These are phyloP conservation scores for Drosophila melanica DNA, from an alignment of 1,140 invertebrate species.

Conservation along the genomic window DNA sequence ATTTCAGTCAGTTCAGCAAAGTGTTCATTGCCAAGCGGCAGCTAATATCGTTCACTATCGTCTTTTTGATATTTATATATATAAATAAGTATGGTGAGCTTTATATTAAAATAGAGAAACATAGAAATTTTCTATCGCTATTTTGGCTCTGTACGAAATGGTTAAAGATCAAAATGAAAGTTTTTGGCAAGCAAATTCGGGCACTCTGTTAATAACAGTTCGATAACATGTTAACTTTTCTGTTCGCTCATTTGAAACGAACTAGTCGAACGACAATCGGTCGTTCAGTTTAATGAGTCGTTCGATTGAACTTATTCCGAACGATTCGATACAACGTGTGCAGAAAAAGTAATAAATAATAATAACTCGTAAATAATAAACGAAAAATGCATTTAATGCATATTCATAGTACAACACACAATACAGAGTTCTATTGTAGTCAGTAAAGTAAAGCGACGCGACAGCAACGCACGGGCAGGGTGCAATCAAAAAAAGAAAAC, in stretches of 20 bases:
- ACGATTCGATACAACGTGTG: conserved; percentile 48
- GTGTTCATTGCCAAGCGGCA: not conserved
- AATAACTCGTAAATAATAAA: conserved; percentile 49
- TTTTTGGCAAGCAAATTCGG: not conserved
- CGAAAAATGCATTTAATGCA: conserved; percentile 40
- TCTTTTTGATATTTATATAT: not conserved
- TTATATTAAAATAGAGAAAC: no score
- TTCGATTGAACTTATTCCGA: conserved; percentile 34
- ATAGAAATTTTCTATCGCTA: not conserved
- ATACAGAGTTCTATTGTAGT: conserved; percentile 5
- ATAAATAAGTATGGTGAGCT: no score
- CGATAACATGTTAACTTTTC: not conserved
- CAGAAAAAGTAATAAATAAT: conserved; percentile 56
- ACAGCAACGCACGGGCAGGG: conserved; percentile 7
- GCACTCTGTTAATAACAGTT: conserved; percentile 11
- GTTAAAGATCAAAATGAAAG: not conserved
- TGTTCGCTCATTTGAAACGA: not conserved
- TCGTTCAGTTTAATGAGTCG: conserved; percentile 22
- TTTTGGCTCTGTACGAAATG: not conserved
- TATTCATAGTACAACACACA: conserved; percentile 22
- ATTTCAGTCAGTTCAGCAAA: not conserved
- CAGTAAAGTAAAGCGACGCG: not conserved
- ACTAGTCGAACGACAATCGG: conserved; percentile 7
- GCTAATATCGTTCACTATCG: not conserved
- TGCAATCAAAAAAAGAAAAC: conserved; percentile 5